phyloP scores from a whole-genome alignment of 2,113 vertebrate genomes.

The Coryphaenoides rupestris region DNA sequence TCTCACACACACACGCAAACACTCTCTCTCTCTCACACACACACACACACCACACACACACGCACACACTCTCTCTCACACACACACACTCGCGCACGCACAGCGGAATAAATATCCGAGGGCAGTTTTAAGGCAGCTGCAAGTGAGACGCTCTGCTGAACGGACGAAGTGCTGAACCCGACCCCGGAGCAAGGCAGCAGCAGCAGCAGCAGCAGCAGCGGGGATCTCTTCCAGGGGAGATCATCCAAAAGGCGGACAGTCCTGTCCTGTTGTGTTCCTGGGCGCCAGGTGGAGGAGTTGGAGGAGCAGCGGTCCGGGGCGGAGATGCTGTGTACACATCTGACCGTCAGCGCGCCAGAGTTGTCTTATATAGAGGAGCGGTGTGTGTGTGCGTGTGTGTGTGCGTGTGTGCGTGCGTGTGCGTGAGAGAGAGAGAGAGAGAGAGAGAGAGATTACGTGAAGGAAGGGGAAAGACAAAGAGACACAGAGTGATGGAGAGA shows the following conservation, averaged over 20 bases:
- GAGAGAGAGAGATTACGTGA: constrained; percentile 1
- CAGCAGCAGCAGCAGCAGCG: too few relatives aligned
- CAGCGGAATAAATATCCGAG: too few relatives aligned
- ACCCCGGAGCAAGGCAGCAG: constrained; percentile 31
- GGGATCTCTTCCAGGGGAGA: constrained; percentile 11
- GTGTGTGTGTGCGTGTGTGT: constrained; percentile 16
- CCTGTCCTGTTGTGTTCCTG: not conserved
- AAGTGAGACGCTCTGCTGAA: too few relatives aligned
- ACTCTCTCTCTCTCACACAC: too few relatives aligned
- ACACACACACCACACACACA: too few relatives aligned
- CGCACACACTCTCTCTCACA: too few relatives aligned
- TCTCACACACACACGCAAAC: too few relatives aligned
- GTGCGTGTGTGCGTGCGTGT: not conserved
- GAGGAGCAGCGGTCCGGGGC: constrained; percentile 19
- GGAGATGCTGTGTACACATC: constrained; percentile 44
- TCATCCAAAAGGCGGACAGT: not conserved
- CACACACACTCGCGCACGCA: not conserved
- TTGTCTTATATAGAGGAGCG: constrained; percentile 58
- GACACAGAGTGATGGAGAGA: constrained; percentile 5
- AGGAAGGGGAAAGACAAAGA: not conserved
- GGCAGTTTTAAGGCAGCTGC: too few relatives aligned
- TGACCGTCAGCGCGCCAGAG: constrained; percentile 47
- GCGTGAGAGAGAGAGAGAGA: constrained; percentile 23
- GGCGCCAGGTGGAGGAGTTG: not conserved
- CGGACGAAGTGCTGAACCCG: constrained; percentile 18